Conservation (phyloP, 1,140 invertebrate species). For the Aphis gossypii region DNA sequence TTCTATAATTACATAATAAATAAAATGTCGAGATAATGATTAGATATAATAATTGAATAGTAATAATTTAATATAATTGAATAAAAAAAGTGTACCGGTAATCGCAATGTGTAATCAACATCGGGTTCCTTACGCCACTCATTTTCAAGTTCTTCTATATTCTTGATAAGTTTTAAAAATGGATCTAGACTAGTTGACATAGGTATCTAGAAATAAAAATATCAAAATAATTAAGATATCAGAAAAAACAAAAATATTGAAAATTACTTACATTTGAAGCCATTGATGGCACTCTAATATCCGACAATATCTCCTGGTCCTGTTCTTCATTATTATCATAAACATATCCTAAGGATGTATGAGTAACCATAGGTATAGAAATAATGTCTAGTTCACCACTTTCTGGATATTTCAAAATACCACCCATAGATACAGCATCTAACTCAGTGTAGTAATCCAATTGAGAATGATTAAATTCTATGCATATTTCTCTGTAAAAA, state of each 20-base stretch:
- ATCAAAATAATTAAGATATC: background rate
- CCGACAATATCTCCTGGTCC: background rate
- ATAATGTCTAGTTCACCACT: background rate
- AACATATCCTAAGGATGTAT: background rate
- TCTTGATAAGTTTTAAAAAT: conserved; percentile 43
- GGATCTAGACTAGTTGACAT: conserved; percentile 52
- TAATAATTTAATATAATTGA: background rate
- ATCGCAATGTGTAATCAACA: background rate
- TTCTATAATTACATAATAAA: conserved; percentile 44
- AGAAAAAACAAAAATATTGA: background rate
- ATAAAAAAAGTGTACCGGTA: conserved; percentile 16
- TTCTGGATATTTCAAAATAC: conserved; percentile 63
- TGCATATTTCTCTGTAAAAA: conserved; percentile 71
- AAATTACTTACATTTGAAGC: conserved; percentile 11
- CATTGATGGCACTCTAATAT: background rate
- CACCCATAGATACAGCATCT: conserved; percentile 82
- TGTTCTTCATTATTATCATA: conserved; percentile 26
- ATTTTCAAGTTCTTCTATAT: conserved; percentile 49
- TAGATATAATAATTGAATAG: background rate
- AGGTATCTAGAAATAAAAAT: background rate
- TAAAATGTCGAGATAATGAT: background rate
- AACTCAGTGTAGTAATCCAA: conserved; percentile 88
- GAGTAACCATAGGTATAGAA: background rate
- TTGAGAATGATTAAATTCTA: conserved; percentile 84
- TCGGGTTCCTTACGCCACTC: background rate